Evolutionary conservation across 2,113 vertebrate genomes (phyloP), one percentile per base, ranked within the genome.

Genomic region (Halichoerus grypus): DNA sequence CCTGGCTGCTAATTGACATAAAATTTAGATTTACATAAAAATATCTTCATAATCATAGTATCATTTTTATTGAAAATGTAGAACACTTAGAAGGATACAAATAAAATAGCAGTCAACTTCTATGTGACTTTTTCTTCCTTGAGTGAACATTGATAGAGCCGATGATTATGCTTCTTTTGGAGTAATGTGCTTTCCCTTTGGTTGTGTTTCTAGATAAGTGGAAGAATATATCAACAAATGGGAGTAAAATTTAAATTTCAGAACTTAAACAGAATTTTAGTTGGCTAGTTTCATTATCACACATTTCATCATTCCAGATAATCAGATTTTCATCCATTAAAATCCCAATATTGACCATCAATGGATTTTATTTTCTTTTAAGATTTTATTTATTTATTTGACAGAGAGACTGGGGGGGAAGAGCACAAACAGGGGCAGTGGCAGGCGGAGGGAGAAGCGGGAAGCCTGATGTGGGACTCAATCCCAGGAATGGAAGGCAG

Each of bases 1-100:
- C 7, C 1, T 91, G 79, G 97, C 28, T 31, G n/a, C 1, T 83
- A 85, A 18, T 12, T 83, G 21, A 88, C 53, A 33, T 61, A 7
- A 94, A 94, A 83, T 51, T 79, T 88, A 49, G 46, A 88, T 96
- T 93, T 88, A 46, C 65, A 86, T 79, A 46, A 90, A 92, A 96
- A 95, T 96, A 26, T 0, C 5, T 67, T 96, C 26, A 22, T 93
- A 92, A 49, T 72, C 57, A 88, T 63, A 51, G 16, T n/a, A 16
- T 36, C 89, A 26, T 61, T 94, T 95, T 94, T 19, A 8, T n/a
- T n/a, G 74, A 88, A 84, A 91, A 24, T 3, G 16, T 14, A 21
- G 79, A 26, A 28, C 2, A 7, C 0, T 39, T 6, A 3, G 12
- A 24, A 59, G 42, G 49, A 33, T 61, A 80, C 46, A 86, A 92